These are phyloP conservation scores for Empis stercorea DNA, from an alignment of 2,888 invertebrate genomes.

Conservation along the genomic window DNA sequence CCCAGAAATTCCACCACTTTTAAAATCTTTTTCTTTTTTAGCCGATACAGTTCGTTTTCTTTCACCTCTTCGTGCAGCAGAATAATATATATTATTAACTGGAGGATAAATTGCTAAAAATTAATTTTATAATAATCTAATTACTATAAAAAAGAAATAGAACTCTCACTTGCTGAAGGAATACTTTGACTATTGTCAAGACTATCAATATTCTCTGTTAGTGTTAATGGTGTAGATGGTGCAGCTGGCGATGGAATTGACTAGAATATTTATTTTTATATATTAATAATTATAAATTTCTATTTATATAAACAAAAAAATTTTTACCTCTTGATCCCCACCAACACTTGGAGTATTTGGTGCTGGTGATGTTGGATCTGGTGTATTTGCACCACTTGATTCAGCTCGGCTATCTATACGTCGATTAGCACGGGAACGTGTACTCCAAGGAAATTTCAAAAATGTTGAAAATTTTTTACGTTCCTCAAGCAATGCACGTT, in stretches of 20 bases:
- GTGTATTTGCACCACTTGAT: constrained; percentile 61
- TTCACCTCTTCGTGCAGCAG: constrained; percentile 18
- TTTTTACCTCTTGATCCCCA: constrained; percentile 31
- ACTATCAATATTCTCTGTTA: constrained; percentile 23
- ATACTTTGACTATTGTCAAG: constrained; percentile 12
- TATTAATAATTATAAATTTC: too few relatives aligned
- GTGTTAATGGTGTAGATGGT: constrained; percentile 23
- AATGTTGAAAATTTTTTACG: constrained; percentile 47
- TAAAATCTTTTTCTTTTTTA: constrained; percentile 23
- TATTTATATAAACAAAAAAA: too few relatives aligned
- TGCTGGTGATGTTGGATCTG: constrained; percentile 52
- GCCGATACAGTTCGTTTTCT: constrained; percentile 33
- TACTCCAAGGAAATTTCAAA: constrained; percentile 35
- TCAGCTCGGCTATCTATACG: constrained; percentile 55
- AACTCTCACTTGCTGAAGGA: too few relatives aligned
- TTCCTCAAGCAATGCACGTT: constrained; percentile 52
- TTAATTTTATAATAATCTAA: neutral
- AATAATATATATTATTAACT: neutral
- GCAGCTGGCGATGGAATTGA: constrained; percentile 33
- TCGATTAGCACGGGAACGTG: constrained; percentile 45
- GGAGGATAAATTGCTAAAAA: neutral
- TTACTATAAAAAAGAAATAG: neutral
- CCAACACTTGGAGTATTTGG: constrained; percentile 25
- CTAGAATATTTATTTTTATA: constrained; percentile 12
- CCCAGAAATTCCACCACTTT: constrained; percentile 13